A percentile compares a stretch with the other conserved stretches of the same genome.
Conservation (phyloP, 1,140 invertebrate genomes). For the Ceratina australensis region DNA sequence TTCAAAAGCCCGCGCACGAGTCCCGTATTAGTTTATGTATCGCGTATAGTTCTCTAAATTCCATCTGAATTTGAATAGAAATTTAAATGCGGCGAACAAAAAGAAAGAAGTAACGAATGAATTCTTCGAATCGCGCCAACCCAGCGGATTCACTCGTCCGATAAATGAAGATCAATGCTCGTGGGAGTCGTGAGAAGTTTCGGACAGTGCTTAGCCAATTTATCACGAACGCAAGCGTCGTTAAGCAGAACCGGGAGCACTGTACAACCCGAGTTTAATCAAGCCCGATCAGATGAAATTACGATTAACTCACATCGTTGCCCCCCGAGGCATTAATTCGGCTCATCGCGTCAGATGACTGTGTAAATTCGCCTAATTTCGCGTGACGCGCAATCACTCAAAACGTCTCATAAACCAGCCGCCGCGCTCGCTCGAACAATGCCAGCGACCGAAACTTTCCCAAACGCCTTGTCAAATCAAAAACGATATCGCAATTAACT, state of each 20-base stretch:
- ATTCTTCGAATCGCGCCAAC: background rate
- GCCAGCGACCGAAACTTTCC: background rate
- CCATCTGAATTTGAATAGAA: no score
- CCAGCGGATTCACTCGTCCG: background rate
- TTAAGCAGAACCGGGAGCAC: slow-evolving; percentile 17
- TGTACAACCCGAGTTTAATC: slow-evolving; percentile 30
- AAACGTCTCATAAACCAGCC: background rate
- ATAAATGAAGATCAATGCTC: slow-evolving; percentile 15
- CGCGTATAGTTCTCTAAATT: no score
- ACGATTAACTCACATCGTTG: slow-evolving; percentile 27
- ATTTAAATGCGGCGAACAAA: no score
- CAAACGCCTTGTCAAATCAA: no score
- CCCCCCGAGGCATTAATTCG: slow-evolving; percentile 14
- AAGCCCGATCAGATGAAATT: slow-evolving; percentile 34
- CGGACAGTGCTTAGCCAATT: slow-evolving; percentile 11
- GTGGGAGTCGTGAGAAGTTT: background rate
- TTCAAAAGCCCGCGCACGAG: background rate
- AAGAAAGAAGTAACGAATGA: background rate
- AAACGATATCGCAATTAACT: no score
- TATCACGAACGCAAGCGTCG: slow-evolving; percentile 21
- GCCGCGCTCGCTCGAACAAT: background rate
- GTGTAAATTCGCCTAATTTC: slow-evolving; percentile 20
- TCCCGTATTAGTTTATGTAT: no score
- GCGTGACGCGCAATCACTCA: slow-evolving; percentile 4
- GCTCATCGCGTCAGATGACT: slow-evolving; percentile 8